Evolutionary conservation across 2,888 invertebrate species (phyloP).

Genomic region (Tenthredo mesomela): DNA sequence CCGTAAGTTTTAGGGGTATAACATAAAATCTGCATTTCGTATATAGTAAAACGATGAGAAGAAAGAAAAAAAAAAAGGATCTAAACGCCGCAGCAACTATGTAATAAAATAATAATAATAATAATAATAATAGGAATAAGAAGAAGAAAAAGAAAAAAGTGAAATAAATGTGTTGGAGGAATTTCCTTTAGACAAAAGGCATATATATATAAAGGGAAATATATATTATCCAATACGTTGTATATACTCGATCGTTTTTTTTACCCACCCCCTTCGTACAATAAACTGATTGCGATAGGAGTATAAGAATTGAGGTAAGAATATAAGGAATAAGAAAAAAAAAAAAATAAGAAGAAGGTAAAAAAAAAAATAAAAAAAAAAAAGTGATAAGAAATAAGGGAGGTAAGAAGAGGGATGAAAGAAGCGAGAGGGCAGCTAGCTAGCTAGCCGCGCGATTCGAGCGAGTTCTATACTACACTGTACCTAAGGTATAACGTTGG

Average conservation of each 20-base stretch:
- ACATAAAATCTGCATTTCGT: not conserved
- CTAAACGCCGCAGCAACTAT: not conserved
- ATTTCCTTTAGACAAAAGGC: not conserved
- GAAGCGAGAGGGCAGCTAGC: not conserved
- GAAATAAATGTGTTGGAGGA: not conserved
- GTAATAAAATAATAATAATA: no score
- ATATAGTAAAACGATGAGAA: not conserved
- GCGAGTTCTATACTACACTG: not conserved
- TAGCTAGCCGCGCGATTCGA: constrained; percentile 24
- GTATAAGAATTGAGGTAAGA: not conserved
- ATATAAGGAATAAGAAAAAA: not conserved
- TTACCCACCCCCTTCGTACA: not conserved
- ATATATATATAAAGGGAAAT: not conserved
- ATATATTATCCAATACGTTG: no score
- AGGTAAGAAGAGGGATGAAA: not conserved
- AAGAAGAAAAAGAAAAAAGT: not conserved
- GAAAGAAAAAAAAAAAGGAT: not conserved
- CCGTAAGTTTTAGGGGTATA: no score
- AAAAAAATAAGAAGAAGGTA: not conserved
- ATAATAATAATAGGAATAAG: not conserved
- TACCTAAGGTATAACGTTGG: not conserved
- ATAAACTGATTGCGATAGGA: constrained; percentile 3
- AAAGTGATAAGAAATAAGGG: not conserved
- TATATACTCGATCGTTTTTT: not conserved
- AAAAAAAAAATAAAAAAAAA: not conserved